These are phyloP conservation scores for Onychomys arenicola DNA, from an alignment of 2,797 vertebrate genomes.

Conservation along the genomic window DNA sequence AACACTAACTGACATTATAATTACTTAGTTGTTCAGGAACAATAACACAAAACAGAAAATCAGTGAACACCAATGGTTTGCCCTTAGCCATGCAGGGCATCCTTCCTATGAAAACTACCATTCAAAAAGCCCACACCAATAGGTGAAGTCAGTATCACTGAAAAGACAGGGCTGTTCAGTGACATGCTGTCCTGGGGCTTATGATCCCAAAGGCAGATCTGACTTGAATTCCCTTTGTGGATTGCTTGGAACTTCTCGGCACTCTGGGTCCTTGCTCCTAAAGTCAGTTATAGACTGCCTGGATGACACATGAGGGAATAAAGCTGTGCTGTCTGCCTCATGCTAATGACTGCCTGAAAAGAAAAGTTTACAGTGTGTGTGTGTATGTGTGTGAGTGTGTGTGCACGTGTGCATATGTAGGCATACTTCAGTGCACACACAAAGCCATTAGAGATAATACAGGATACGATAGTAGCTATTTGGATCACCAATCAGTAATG, in stretches of 20 bases:
- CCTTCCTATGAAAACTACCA: not conserved
- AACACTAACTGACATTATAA: not conserved
- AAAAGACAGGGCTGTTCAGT: not conserved
- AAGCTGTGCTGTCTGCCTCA: constrained; percentile 42
- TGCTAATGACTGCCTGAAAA: constrained; percentile 47
- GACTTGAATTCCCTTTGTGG: not conserved
- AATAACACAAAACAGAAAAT: not conserved
- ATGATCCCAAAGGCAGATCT: not conserved
- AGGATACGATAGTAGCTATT: not conserved
- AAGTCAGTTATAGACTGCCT: constrained; percentile 68
- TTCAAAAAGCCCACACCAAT: no score
- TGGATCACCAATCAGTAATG: constrained; percentile 43
- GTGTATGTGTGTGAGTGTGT: not conserved
- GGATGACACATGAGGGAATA: constrained; percentile 46
- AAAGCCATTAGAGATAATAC: not conserved
- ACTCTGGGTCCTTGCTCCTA: constrained; percentile 67
- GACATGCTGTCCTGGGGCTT: constrained; percentile 8
- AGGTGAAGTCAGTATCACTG: not conserved
- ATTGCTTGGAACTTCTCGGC: constrained; percentile 48
- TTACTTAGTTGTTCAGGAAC: not conserved
- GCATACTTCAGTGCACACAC: not conserved
- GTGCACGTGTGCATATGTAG: not conserved
- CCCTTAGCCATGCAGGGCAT: not conserved
- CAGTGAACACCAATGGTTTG: not conserved
- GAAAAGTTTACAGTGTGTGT: constrained; percentile 12